Percentiles rank a stretch among this genome's conserved stretches.
phyloP scores from a whole-genome alignment of 2,888 invertebrate species.

The Petrolisthes cinctipes region DNA sequence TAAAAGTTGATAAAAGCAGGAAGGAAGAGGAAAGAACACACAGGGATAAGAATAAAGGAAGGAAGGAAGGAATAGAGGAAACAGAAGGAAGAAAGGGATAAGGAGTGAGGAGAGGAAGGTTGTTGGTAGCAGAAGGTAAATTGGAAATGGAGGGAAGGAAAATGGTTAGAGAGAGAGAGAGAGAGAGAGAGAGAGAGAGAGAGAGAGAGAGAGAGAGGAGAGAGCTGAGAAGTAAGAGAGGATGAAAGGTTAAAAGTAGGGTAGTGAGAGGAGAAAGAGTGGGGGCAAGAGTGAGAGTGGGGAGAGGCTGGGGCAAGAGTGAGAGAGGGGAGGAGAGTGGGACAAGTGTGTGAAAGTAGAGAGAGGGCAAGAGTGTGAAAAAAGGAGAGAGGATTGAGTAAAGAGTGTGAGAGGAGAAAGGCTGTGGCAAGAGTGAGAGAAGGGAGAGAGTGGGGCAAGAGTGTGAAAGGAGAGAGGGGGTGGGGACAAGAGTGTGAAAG shows the following conservation, averaged over 20 bases:
- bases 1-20: too few species aligned
- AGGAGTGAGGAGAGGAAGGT: too few species aligned
- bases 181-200: neutral
- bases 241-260: neutral
- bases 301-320: neutral
- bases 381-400: neutral
- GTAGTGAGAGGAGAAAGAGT: neutral
- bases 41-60: too few species aligned
- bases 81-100: too few species aligned
- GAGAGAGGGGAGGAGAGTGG: conserved; percentile 4
- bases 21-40: too few species aligned
- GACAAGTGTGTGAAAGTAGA: too few species aligned
- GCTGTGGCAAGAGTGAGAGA: neutral
- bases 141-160: too few species aligned
- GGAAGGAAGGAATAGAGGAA: too few species aligned
- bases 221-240: neutral
- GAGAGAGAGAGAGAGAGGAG: neutral
- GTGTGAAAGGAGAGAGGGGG: neutral
- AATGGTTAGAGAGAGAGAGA: too few species aligned
- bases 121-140: too few species aligned
- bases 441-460: neutral
- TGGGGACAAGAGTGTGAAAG: neutral
- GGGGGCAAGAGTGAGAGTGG: neutral
- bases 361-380: too few species aligned
- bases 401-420: neutral